phyloP scores from a whole-genome alignment of 2,888 invertebrate species.

The Drosophila stalkeri region DNA sequence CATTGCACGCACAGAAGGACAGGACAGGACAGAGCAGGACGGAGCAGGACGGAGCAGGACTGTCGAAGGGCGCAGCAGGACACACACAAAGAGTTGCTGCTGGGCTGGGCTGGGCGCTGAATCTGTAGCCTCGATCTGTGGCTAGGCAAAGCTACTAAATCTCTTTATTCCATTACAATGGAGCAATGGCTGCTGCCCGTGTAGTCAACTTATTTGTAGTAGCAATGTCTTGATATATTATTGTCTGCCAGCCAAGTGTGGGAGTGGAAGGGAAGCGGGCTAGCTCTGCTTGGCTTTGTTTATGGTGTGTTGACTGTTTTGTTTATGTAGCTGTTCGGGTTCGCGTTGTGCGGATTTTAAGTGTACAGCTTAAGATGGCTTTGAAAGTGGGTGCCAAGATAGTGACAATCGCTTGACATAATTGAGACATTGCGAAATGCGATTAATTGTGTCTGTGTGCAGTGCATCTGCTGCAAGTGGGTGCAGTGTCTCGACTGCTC shows the following conservation, averaged over 20 bases:
- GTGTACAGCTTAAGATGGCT: conserved; percentile 27
- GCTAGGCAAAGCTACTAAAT: conserved; percentile 72
- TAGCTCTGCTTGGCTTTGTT: conserved; percentile 55
- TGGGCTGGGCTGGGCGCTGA: conserved; percentile 14
- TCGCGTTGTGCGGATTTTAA: conserved; percentile 34
- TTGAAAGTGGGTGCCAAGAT: conserved; percentile 45
- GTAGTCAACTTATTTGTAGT: conserved; percentile 72
- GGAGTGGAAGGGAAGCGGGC: background rate
- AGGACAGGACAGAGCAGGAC: conserved; percentile 19
- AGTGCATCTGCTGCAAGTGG: conserved; percentile 13
- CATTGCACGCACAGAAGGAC: conserved; percentile 78
- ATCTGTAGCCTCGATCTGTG: conserved; percentile 48
- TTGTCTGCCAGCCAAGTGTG: conserved; percentile 47
- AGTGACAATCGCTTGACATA: conserved; percentile 76
- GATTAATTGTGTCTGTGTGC: conserved; percentile 45
- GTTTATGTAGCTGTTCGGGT: conserved; percentile 62
- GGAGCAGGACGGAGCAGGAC: conserved; percentile 13
- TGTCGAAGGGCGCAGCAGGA: conserved; percentile 37
- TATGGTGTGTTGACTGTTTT: conserved; percentile 67
- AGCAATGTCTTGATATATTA: conserved; percentile 78
- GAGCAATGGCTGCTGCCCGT: conserved; percentile 24
- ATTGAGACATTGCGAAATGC: conserved; percentile 81
- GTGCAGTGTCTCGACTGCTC: background rate
- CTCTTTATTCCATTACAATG: conserved; percentile 74
- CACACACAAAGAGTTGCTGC: conserved; percentile 25